A percentile compares a stretch with the other conserved stretches of the same genome.
Conservation (phyloP, 2,113 vertebrate genomes). For the Pampusana beccarii region DNA sequence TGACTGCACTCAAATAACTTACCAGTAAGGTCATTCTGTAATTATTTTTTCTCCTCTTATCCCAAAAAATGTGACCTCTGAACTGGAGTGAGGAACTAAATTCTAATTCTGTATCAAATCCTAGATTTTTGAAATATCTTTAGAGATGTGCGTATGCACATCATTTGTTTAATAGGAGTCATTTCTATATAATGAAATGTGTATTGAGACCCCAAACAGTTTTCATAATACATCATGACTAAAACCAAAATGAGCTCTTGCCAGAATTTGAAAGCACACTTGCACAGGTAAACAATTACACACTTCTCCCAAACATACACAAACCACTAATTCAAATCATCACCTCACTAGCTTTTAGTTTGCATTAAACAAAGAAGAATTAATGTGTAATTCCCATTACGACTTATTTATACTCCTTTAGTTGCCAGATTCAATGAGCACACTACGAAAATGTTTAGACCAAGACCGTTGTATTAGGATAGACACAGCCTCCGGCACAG, state of each 20-base stretch:
- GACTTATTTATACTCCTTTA: not conserved
- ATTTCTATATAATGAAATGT: not conserved
- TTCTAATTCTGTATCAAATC: not conserved
- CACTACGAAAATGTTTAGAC: not conserved
- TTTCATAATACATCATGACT: not conserved
- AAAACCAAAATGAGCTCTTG: not conserved
- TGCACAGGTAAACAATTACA: not conserved
- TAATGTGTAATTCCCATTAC: not conserved
- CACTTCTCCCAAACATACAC: not conserved
- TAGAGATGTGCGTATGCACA: fast-evolving
- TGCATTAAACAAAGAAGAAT: not conserved
- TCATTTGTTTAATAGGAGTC: not conserved
- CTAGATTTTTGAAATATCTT: not conserved
- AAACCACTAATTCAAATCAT: not conserved
- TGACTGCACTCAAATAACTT: not conserved
- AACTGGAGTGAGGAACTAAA: not conserved
- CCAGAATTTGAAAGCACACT: not conserved
- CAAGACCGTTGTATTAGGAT: not conserved
- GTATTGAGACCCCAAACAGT: not conserved
- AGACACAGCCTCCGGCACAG: slow-evolving; percentile 13
- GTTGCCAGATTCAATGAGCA: not conserved
- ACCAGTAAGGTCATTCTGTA: not conserved
- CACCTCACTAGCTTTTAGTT: not conserved
- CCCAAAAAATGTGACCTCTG: not conserved
- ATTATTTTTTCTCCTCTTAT: not conserved